These are phyloP conservation scores for Istiophorus platypterus DNA, from an alignment of 2,113 vertebrate genomes.

Conservation along the genomic window DNA sequence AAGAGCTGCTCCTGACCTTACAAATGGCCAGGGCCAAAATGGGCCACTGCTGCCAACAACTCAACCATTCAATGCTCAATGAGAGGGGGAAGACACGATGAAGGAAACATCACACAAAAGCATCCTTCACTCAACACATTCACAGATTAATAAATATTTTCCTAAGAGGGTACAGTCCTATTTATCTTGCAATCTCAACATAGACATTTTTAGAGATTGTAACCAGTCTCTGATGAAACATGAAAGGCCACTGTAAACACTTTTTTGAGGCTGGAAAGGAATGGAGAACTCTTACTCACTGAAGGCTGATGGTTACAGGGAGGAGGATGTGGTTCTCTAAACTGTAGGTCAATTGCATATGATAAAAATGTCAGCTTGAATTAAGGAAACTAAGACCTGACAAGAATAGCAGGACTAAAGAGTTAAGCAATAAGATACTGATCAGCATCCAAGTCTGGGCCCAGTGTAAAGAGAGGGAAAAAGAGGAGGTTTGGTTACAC, in stretches of 20 bases:
- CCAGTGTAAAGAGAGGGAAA: neutral
- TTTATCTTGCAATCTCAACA: conserved; percentile 38
- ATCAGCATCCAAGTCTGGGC: neutral
- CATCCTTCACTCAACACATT: conserved; percentile 38
- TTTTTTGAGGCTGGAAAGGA: conserved; percentile 11
- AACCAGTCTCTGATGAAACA: conserved; percentile 33
- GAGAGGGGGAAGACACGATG: conserved; percentile 10
- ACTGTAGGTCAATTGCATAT: conserved; percentile 42
- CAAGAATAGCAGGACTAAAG: conserved; percentile 5
- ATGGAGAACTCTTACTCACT: conserved; percentile 1
- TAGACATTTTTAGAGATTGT: conserved; percentile 29
- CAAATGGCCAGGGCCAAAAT: conserved; percentile 38
- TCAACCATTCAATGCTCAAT: conserved; percentile 13
- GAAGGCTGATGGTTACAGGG: conserved; percentile 31
- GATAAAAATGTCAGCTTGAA: conserved; percentile 58
- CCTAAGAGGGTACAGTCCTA: conserved; percentile 48
- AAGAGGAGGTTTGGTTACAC: conserved; percentile 26
- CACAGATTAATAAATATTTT: conserved; percentile 69
- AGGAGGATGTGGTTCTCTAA: conserved; percentile 46
- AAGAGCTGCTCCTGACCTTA: conserved; percentile 72
- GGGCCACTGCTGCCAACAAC: conserved; percentile 48
- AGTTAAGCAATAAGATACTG: neutral
- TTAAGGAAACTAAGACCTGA: conserved; percentile 38
- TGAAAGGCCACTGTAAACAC: neutral
- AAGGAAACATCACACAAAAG: conserved; percentile 62